These are phyloP conservation scores for Neoaliturus tenellus DNA, from an alignment of 2,888 invertebrate species.

Conservation along the genomic window DNA sequence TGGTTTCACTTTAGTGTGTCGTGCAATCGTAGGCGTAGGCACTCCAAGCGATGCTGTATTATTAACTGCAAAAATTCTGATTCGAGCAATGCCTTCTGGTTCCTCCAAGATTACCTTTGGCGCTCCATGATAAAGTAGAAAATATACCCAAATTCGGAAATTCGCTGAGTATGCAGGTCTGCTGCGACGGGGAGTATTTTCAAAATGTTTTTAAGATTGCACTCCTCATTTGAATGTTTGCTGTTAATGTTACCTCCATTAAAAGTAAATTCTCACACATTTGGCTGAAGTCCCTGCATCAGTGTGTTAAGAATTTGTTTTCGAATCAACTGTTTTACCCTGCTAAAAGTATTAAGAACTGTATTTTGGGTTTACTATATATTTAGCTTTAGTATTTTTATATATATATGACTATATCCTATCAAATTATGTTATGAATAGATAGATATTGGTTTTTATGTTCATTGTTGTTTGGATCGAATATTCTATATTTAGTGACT, in stretches of 20 bases:
- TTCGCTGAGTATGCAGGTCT: no score
- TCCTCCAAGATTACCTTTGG: no score
- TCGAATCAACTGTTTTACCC: conserved; percentile 26
- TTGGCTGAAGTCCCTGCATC: neutral
- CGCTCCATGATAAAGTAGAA: no score
- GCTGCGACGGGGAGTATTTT: no score
- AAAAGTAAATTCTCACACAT: neutral
- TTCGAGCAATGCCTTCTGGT: no score
- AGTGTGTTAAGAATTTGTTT: neutral
- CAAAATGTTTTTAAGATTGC: no score
- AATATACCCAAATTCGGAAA: no score
- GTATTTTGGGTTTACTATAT: conserved; percentile 27
- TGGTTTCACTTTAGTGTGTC: no score
- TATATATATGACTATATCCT: conserved; percentile 45
- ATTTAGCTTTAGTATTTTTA: conserved; percentile 43
- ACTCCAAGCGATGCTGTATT: no score
- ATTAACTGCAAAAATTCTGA: no score
- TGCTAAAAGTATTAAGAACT: conserved; percentile 39
- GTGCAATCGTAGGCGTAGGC: no score
- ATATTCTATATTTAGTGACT: conserved; percentile 58
- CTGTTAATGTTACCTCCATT: neutral
- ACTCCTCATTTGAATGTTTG: neutral
- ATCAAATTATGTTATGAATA: conserved; percentile 56
- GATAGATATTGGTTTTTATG: conserved; percentile 50
- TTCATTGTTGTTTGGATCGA: conserved; percentile 52